Base-by-base conservation (phyloP, 2,113 vertebrate species). In the Geococcyx californianus region DNA sequence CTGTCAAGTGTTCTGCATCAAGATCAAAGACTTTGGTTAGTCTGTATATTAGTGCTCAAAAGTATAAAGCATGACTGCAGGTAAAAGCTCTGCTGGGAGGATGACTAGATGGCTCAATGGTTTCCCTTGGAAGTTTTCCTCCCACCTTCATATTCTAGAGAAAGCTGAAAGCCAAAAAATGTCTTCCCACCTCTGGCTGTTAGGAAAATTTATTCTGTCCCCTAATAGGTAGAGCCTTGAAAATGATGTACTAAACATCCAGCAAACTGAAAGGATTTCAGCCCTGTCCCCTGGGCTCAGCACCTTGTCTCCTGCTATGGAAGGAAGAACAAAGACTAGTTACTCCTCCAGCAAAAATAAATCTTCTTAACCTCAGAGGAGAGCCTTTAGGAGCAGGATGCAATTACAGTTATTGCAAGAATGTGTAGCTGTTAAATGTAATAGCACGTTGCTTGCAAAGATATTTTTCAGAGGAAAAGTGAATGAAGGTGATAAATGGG, bases 61-160 rank as follows among this genome's bases (percentile, higher is more conserved):
- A 60, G 49, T n/a, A 24, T 23, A 68, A 72, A 79, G 26, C 36
- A 3, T 14, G 36, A 25, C 33, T 0, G 0, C 44, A 51, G 60
- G 60, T 47, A 63, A 73, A 81, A 34, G 38, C 38, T 16, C 25
- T 0, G 0, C n/a, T 33, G 56, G 40, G 77, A 51, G 44, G 9
- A 23, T 44, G 64, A 3, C 55, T 44, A 40, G 24, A 54, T 73
- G 49, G 25, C 11, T 33, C 1, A 24, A 9, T 56, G 45, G n/a
- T 51, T 70, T n/a, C 36, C 42, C 34, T n/a, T 34, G 29, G 9
- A 60, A 33, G 11, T 10, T 20, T 84, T 81, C 33, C 20, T 70
- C 34, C 25, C 21, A 31, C 13, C 6, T 24, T 69, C 0, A 0
- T 49, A 14, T n/a, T 74, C 16, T 3, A 34, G 18, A 40, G 76